Conservation (phyloP, 2,113 vertebrate species). For the Geococcyx californianus region DNA sequence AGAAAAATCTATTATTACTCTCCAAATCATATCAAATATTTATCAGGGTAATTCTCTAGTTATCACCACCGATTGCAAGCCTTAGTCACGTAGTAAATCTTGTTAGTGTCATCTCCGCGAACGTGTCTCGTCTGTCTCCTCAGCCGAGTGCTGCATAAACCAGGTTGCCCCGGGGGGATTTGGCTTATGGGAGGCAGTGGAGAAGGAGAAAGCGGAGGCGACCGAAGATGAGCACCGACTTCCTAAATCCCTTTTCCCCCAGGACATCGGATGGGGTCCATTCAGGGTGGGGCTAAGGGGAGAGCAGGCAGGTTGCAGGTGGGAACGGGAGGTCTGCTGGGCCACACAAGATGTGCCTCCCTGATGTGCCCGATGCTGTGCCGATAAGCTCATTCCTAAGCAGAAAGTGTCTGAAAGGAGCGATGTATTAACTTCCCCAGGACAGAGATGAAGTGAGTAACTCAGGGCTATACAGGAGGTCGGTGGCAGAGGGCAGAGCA, state of each 20-base stretch:
- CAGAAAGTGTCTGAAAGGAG: neutral
- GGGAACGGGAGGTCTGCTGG: neutral
- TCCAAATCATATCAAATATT: slow-evolving; percentile 72
- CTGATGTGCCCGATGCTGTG: neutral
- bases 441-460: neutral
- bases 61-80: slow-evolving; percentile 52
- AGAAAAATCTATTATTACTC: slow-evolving; percentile 69
- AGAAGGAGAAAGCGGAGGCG: neutral
- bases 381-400: neutral
- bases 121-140: slow-evolving; percentile 11
- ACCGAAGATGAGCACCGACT: neutral
- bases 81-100: slow-evolving; percentile 47
- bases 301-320: neutral
- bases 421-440: neutral
- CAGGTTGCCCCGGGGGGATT: slow-evolving; percentile 18
- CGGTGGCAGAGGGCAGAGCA: neutral
- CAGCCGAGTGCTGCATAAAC: neutral
- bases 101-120: slow-evolving; percentile 38
- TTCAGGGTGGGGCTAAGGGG: neutral
- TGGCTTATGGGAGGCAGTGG: neutral
- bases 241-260: neutral
- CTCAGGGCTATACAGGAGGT: neutral
- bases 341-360: neutral
- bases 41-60: slow-evolving; percentile 70
- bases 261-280: fast-evolving